phyloP scores from a whole-genome alignment of 2,113 vertebrate species.

The Ochotona curzoniae region DNA sequence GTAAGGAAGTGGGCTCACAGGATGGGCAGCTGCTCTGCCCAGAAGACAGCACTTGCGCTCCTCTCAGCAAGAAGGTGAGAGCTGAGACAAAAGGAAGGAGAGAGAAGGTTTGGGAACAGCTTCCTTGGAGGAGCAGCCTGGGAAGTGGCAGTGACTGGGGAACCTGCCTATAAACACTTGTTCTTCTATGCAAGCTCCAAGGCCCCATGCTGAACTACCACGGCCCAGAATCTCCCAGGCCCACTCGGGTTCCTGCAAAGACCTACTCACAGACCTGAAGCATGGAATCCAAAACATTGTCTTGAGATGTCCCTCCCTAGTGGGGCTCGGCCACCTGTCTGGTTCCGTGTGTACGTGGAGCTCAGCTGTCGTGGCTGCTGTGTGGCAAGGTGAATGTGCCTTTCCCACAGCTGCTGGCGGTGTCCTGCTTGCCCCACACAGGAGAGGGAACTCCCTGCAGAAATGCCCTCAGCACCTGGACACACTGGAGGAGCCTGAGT shows the following conservation, averaged over 20 bases:
- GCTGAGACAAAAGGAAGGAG: not conserved
- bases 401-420: too few relatives aligned
- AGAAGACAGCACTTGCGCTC: fast-evolving
- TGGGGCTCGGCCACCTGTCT: not conserved
- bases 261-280: not conserved
- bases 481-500: not conserved
- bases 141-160: not conserved
- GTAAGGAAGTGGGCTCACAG: too few relatives aligned
- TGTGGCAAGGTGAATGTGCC: fast-evolving
- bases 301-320: not conserved
- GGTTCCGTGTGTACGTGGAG: not conserved
- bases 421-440: too few relatives aligned
- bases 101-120: not conserved
- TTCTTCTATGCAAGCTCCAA: not conserved
- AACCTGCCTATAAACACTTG: fast-evolving
- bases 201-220: fast-evolving
- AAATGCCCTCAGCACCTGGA: not conserved
- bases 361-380: too few relatives aligned
- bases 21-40: too few relatives aligned
- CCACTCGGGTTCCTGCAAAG: not conserved
- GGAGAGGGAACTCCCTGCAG: not conserved
- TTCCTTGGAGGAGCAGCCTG: fast-evolving
- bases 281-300: not conserved
- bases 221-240: not conserved
- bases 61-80: not conserved